Evolutionary conservation across 2,888 invertebrate species (phyloP).

Genomic region (Metacarcinus magister): DNA sequence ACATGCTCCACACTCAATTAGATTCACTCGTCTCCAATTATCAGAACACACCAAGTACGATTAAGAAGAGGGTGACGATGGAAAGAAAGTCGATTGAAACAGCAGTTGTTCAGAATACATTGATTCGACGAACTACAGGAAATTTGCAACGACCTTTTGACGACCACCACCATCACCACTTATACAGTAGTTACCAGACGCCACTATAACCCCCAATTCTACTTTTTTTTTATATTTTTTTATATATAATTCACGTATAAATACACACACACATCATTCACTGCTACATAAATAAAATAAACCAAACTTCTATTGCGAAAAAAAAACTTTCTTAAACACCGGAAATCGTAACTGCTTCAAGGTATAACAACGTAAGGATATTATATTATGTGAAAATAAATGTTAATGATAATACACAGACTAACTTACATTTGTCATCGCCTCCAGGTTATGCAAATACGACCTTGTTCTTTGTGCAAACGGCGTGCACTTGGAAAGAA

Average conservation of each 20-base stretch:
- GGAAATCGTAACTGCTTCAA: not conserved
- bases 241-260: too few relatives aligned
- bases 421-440: not conserved
- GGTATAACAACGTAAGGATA: not conserved
- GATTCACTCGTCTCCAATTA: slow-evolving; percentile 26
- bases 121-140: not conserved
- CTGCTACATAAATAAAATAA: too few relatives aligned
- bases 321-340: not conserved
- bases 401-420: not conserved
- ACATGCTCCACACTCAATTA: not conserved
- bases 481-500: not conserved
- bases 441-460: not conserved
- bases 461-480: not conserved
- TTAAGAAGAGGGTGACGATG: not conserved
- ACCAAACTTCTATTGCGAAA: too few relatives aligned
- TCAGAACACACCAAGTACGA: slow-evolving; percentile 1
- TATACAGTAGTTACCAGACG: too few relatives aligned
- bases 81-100: not conserved
- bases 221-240: too few relatives aligned
- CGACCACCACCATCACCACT: too few relatives aligned
- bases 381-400: not conserved
- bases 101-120: not conserved
- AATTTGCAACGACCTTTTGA: too few relatives aligned
- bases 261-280: not conserved
- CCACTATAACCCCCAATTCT: too few relatives aligned